Base-by-base conservation (phyloP, 2,888 invertebrate genomes). In the Parthenolecanium corni region DNA sequence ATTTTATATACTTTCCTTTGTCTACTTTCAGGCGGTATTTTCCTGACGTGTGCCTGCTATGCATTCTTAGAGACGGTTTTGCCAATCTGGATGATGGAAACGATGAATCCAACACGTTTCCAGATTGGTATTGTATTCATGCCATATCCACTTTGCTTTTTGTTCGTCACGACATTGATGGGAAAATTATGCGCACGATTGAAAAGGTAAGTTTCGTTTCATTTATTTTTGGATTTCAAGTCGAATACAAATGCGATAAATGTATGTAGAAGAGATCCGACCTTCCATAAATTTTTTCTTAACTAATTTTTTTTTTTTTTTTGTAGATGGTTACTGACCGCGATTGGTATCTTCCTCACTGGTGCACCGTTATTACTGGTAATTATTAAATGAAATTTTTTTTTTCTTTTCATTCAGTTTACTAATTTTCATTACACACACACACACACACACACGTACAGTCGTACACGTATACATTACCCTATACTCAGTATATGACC, bases 281-380 rank as follows among this genome's bases (percentile, higher is more conserved):
- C 31, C 31, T 31, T 31, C 31, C 9, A 31, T 31, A 31, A n/a
- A n/a, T n/a, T n/a, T n/a, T n/a, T n/a, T n/a, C n/a, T n/a, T n/a
- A n/a, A n/a, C n/a, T n/a, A n/a, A n/a, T n/a, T n/a, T 9, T 31
- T 31, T 9, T 31, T 31, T 64, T 38, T n/a, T 21, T 56, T 66
- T 64, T 71, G 70, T 70, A 81, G 96, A 66, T 98, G 97, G 97
- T 77, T 95, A 64, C 93, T 95, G 1, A 87, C 95, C 0, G 81
- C 95, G 71, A 80, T 97, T 24, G 98, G 97, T 1, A 81, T 98
- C 57, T 77, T 96, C 66, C 84, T 97, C 66, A 96, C 97, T 70
- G 96, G 96, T 25, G 74, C 92, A 49, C 95, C 95, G 73, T 80
- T 98, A 52, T 86, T 96, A 72, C 65, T 66, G 58, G 66, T 66